A percentile compares a stretch with the other conserved stretches of the same genome.
Conservation (phyloP, 2,888 invertebrate genomes). For the Xylota segnis region DNA sequence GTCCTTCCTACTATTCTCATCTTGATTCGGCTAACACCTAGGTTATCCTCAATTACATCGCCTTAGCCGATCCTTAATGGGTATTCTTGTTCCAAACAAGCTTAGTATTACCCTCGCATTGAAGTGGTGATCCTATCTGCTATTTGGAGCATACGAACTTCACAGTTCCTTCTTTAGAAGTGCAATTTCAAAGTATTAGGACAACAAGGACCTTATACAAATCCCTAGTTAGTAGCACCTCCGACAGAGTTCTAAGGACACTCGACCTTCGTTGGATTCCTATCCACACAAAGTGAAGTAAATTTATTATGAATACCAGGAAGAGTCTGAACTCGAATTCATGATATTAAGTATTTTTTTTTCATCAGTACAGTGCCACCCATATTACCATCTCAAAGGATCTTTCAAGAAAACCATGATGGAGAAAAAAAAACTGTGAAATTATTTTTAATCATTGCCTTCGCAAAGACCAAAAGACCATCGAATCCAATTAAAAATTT, state of each 20-base stretch:
- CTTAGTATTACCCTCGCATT: too few relatives aligned
- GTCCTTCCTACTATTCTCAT: too few relatives aligned
- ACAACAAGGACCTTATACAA: background rate
- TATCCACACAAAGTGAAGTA: background rate
- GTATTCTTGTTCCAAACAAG: too few relatives aligned
- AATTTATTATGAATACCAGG: slow-evolving; percentile 10
- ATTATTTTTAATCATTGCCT: slow-evolving; percentile 43
- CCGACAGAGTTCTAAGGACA: background rate
- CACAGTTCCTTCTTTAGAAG: too few relatives aligned
- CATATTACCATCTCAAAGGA: slow-evolving; percentile 2
- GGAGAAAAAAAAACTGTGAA: background rate
- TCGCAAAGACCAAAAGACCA: slow-evolving; percentile 44
- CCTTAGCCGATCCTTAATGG: too few relatives aligned
- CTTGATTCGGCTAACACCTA: too few relatives aligned
- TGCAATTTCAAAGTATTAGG: too few relatives aligned
- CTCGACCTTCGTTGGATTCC: background rate
- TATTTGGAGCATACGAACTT: too few relatives aligned
- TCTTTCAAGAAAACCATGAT: background rate
- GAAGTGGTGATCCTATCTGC: too few relatives aligned
- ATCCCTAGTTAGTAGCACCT: background rate
- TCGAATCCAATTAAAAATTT: slow-evolving; percentile 61
- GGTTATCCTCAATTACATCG: too few relatives aligned
- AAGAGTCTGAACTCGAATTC: background rate
- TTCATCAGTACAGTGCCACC: background rate
- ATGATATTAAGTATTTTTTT: background rate